Evolutionary conservation across 1,140 invertebrate species (phyloP).

Genomic region (Ceratina australensis): DNA sequence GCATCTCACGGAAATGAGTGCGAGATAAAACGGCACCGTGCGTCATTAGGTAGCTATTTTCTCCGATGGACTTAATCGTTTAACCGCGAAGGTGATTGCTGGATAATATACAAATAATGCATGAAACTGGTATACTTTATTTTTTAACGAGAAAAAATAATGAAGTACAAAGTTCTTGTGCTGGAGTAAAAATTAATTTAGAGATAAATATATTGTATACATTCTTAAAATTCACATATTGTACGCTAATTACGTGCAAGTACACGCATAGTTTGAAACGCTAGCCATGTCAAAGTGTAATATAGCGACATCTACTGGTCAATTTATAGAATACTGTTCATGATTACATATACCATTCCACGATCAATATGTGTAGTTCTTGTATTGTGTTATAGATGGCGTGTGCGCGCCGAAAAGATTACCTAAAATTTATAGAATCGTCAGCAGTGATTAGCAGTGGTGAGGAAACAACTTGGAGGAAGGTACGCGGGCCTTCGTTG

Average conservation of each 20-base stretch:
- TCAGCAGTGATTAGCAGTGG: not conserved
- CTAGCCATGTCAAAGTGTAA: not conserved
- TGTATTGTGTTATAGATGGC: slow-evolving; percentile 20
- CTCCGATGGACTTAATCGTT: not conserved
- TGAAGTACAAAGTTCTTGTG: too few relatives aligned
- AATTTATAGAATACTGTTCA: not conserved
- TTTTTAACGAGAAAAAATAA: not conserved
- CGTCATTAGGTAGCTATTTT: slow-evolving; percentile 58
- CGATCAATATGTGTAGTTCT: not conserved
- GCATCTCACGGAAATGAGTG: slow-evolving; percentile 66
- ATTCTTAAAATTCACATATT: not conserved
- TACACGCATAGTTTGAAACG: not conserved
- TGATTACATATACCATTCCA: not conserved
- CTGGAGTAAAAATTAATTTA: too few relatives aligned
- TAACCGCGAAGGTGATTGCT: not conserved
- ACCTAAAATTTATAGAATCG: not conserved
- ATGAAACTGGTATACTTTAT: not conserved
- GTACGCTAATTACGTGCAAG: too few relatives aligned
- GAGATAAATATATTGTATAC: too few relatives aligned
- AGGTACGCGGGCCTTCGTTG: not conserved
- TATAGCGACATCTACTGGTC: not conserved
- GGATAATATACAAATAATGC: not conserved
- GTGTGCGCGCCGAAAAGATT: not conserved
- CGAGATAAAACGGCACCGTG: slow-evolving; percentile 60
- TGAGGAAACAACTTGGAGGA: not conserved